Conservation (phyloP, 2,113 vertebrate species). For the Vulpes lagopus region DNA sequence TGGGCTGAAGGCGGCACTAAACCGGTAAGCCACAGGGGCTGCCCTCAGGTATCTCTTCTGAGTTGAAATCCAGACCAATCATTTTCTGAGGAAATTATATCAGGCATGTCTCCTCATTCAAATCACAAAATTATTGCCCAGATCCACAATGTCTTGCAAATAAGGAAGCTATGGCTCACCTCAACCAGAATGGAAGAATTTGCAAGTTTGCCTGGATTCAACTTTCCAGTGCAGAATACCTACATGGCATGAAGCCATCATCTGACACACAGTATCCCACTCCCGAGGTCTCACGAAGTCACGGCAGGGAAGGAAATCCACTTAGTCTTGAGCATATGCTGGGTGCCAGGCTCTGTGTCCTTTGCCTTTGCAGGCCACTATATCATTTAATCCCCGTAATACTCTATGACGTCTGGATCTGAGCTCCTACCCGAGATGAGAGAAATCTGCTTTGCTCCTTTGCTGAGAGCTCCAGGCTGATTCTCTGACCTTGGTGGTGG, state of each 20-base stretch:
- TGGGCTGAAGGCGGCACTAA: too few relatives aligned
- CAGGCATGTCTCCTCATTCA: neutral
- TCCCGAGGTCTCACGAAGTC: neutral
- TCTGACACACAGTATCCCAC: neutral
- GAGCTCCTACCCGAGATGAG: neutral
- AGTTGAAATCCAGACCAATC: conserved; percentile 5
- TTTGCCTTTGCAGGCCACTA: neutral
- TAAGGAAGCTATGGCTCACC: neutral
- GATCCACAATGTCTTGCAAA: neutral
- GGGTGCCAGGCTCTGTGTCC: neutral
- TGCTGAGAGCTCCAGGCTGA: neutral
- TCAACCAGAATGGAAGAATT: neutral
- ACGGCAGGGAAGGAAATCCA: neutral
- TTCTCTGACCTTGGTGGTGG: neutral
- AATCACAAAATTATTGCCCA: neutral
- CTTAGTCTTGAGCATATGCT: conserved; percentile 13
- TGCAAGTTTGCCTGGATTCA: neutral
- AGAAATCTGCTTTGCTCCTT: neutral
- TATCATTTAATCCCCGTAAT: neutral
- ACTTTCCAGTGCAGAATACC: neutral
- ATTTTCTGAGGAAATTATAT: conserved; percentile 3
- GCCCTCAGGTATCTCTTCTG: neutral
- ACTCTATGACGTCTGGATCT: neutral
- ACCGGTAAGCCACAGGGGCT: too few relatives aligned
- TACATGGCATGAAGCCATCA: neutral